Conservation (phyloP, 2,888 invertebrate species). For the Cheilosia impressa region DNA sequence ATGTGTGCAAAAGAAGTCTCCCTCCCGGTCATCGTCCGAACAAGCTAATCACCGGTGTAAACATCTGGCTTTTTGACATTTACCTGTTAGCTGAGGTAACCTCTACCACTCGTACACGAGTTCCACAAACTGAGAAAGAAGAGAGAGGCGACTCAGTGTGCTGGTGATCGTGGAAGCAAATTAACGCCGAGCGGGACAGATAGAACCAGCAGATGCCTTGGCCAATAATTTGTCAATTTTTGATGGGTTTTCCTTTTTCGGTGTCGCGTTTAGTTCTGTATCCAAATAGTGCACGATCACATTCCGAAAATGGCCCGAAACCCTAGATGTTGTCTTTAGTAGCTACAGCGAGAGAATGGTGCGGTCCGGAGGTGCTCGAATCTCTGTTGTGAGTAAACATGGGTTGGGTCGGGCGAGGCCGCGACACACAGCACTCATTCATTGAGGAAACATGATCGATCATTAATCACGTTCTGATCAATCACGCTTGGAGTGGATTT, state of each 20-base stretch:
- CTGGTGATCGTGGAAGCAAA: conserved; percentile 30
- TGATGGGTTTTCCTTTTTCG: conserved; percentile 60
- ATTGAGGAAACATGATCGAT: conserved; percentile 66
- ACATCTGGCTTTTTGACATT: conserved; percentile 74
- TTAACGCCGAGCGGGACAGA: conserved; percentile 45
- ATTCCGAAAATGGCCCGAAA: conserved; percentile 35
- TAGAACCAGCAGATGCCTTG: conserved; percentile 22
- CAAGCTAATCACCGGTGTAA: conserved; percentile 68
- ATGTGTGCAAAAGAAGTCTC: conserved; percentile 59
- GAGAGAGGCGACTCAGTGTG: not conserved
- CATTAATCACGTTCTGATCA: conserved; percentile 72
- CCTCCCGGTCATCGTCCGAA: conserved; percentile 4
- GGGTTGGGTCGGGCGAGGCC: conserved; percentile 60
- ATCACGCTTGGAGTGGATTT: conserved; percentile 36
- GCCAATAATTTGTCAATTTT: conserved; percentile 68
- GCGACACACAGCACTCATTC: conserved; percentile 11
- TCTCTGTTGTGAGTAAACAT: not conserved
- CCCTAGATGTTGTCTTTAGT: conserved; percentile 31
- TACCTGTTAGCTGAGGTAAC: conserved; percentile 60
- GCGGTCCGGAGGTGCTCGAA: not conserved
- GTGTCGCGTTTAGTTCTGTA: conserved; percentile 5
- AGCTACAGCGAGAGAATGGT: not conserved
- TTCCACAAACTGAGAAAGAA: conserved; percentile 6
- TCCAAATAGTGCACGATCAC: conserved; percentile 48
- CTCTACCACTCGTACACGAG: conserved; percentile 44